Base-by-base conservation (phyloP, 2,888 invertebrate species). In the Lottia gigantea region DNA sequence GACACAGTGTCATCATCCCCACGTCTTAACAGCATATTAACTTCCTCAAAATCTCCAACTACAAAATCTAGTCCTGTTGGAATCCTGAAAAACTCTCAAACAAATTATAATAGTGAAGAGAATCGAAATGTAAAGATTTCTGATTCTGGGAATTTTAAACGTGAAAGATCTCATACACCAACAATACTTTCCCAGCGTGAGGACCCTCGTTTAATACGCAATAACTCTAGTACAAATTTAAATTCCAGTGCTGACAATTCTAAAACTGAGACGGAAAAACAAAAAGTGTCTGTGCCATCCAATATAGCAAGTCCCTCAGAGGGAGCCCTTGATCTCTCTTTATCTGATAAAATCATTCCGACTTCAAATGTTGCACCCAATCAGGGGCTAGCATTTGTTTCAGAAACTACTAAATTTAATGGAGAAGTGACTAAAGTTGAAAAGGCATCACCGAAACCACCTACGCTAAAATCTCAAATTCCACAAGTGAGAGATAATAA, bases 351-450 rank as follows among this genome's bases (percentile, higher is more conserved):
- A 23, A 55, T 23, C 55, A 55, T 55, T 55, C 55, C 55, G 14
- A 23, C 55, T 55, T 23, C 14, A 23, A 55, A 55, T 23, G 23
- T 55, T 23, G 14, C 55, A 55, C 40, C 40, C 2, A 55, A 19
- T 23, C 55, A 55, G 19, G 55, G 55, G 11, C 23, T 19, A 23
- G 19, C 55, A 2, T 55, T 55, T 23, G 55, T 55, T 23, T 14
- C 55, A 23, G 25, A 63, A 31, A 65, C 46, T 70, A 49, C 71
- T 23, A 69, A 74, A 61, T 73, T 72, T 67, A 71, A 74, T 66
- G 72, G 74, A 64, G 74, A 74, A 46, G 69, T 19, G 61, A 31
- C 62, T 6, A 62, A 46, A 62, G 70, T 66, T 12, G 67, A 49
- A 19, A 65, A 25, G 40, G 65, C 26, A 46, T 26, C 61, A 31